A percentile compares a stretch with the other conserved stretches of the same genome.
phyloP scores from a whole-genome alignment of 2,888 invertebrate species.

The Leptarthrus brevirostris region DNA sequence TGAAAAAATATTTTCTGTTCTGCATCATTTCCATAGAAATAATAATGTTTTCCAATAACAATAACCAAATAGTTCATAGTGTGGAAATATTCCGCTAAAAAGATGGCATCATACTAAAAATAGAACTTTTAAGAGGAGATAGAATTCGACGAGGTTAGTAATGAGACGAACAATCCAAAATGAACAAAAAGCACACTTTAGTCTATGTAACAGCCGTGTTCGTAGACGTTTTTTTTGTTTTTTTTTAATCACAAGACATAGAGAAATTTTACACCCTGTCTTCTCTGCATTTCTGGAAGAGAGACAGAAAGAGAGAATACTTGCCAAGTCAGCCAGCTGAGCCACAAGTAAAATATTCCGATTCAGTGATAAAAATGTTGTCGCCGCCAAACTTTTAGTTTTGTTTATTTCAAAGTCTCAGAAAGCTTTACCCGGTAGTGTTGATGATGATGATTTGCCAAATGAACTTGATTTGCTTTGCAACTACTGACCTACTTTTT shows the following conservation, averaged over 20 bases:
- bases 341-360: not conserved
- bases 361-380: not conserved
- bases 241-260: not conserved
- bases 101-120: not conserved
- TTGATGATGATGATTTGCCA: constrained; percentile 33
- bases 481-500: constrained; percentile 36
- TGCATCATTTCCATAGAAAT: no score
- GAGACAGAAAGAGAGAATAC: not conserved
- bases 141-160: not conserved
- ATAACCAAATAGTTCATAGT: no score
- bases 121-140: not conserved
- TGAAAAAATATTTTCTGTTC: not conserved
- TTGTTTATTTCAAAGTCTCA: not conserved
- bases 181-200: not conserved
- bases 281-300: not conserved
- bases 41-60: no score
- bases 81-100: no score
- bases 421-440: not conserved
- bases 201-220: not conserved
- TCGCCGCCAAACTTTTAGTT: not conserved
- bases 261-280: not conserved
- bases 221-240: not conserved
- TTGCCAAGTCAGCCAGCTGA: not conserved
- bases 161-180: not conserved
- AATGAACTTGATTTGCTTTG: constrained; percentile 38